Base-by-base conservation (phyloP, 1,140 invertebrate species). In the Homarus americanus region DNA sequence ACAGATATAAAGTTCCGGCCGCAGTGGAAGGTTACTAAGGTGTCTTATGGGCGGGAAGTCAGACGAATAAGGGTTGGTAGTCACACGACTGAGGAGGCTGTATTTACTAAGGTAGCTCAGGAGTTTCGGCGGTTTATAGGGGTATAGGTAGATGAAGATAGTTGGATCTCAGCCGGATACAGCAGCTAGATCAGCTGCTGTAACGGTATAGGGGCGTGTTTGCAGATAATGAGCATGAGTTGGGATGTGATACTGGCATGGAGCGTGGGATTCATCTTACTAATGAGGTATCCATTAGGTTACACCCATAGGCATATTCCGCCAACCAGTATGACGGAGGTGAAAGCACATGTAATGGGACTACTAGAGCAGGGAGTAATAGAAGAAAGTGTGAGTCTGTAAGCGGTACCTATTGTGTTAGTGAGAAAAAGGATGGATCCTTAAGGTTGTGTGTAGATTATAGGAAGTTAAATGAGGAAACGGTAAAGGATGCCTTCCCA, bases 401-500 rank as follows among this genome's bases (percentile, higher is more conserved):
- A 69, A 40, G 82, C 82, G 10, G 79, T 28, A 32, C 79, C 44
- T 28, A 63, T 82, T 10, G 79, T 82, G 79, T 58, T 34, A 32
- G 79, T 82, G 49, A 41, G n/a, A 82, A 63, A 63, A 58, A 82
- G 53, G 78, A 82, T 28, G 28, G 28, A 7, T 82, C 58, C 40
- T 12, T 83, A 15, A 66, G 82, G 36, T n/a, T 83, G 63, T 80
- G 78, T 44, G 41, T 80, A 17, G 78, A 80, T 80, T 80, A 80
- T n/a, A 80, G 78, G 40, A 75, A 49, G 41, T 38, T 80, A 49
- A 83, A 83, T 40, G 32, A 66, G 63, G 24, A 40, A 1, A 83
- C 82, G 0, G 79, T 36, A 3, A 83, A 83, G 24, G 82, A 83
- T 83, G 82, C 34, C 38, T 83, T 83, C n/a, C 82, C 58, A 69